Conservation (phyloP, 2,113 vertebrate genomes). For the Mobula hypostoma region DNA sequence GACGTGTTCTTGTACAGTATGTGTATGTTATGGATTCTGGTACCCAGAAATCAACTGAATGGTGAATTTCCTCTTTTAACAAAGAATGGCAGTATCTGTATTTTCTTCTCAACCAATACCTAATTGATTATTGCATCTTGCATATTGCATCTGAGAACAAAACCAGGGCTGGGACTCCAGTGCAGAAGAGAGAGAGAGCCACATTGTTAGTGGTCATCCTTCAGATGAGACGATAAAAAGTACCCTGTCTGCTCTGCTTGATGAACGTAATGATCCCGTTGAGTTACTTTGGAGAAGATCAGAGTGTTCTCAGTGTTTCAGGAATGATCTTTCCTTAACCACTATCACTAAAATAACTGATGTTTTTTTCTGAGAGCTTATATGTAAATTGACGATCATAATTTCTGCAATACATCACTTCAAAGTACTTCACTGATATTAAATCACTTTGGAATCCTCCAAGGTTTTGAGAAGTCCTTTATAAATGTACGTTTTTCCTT, state of each 20-base stretch:
- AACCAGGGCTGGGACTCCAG: not conserved
- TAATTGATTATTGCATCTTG: not conserved
- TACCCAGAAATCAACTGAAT: not conserved
- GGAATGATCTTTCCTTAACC: not conserved
- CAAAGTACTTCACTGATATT: not conserved
- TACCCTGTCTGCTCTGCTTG: not conserved
- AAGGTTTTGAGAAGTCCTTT: not conserved
- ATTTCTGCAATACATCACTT: not conserved
- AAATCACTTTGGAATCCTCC: not conserved
- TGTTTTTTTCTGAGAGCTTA: not conserved
- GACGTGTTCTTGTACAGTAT: not conserved
- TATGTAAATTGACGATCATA: not conserved
- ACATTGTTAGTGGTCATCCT: not conserved
- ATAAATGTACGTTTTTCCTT: not conserved
- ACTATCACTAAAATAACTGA: not conserved
- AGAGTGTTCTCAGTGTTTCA: not conserved
- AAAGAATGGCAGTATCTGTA: not conserved
- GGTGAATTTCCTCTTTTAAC: not conserved
- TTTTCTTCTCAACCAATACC: not conserved
- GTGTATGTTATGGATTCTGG: not conserved
- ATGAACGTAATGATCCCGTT: not conserved
- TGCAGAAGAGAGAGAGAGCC: not conserved
- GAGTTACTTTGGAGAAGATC: not conserved
- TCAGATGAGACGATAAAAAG: not conserved
- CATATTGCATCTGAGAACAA: not conserved